Evolutionary conservation across 1,140 invertebrate genomes (phyloP).

Genomic region (Batillaria attramentaria): DNA sequence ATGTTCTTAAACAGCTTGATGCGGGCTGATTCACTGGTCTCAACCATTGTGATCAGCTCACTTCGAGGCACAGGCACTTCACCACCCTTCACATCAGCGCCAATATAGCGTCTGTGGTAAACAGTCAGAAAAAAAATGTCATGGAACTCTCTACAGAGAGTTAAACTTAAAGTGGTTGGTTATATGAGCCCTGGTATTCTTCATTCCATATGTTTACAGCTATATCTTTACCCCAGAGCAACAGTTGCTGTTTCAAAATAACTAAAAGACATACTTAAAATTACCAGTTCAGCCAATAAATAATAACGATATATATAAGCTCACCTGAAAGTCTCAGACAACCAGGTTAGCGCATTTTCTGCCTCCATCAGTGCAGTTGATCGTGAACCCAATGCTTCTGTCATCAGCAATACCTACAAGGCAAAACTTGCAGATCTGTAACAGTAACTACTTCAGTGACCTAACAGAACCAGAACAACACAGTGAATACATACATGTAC

Average conservation of each 20-base stretch:
- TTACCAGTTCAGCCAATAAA: too few species aligned
- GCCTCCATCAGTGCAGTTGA: slow-evolving; percentile 55
- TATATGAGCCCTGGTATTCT: too few species aligned
- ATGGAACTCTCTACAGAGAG: neutral
- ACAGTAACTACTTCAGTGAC: too few species aligned
- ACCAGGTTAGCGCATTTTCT: slow-evolving; percentile 59
- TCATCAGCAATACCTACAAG: slow-evolving; percentile 58
- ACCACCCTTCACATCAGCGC: slow-evolving; percentile 51
- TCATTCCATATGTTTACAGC: too few species aligned
- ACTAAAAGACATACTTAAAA: too few species aligned
- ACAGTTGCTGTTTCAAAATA: too few species aligned
- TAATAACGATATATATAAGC: too few species aligned
- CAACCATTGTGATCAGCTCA: slow-evolving; percentile 61
- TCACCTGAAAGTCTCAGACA: slow-evolving; percentile 63
- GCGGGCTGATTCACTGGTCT: slow-evolving; percentile 63
- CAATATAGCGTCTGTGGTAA: slow-evolving; percentile 56
- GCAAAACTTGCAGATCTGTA: too few species aligned
- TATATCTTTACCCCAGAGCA: too few species aligned
- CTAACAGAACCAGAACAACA: too few species aligned
- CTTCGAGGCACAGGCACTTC: slow-evolving; percentile 53
- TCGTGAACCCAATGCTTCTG: slow-evolving; percentile 59
- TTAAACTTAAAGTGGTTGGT: too few species aligned
- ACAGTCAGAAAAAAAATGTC: slow-evolving; percentile 12
- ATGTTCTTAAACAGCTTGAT: slow-evolving; percentile 67
- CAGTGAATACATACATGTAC: too few species aligned